Base-by-base conservation (phyloP, 2,113 vertebrate genomes). In the Lichenostomus cassidix region DNA sequence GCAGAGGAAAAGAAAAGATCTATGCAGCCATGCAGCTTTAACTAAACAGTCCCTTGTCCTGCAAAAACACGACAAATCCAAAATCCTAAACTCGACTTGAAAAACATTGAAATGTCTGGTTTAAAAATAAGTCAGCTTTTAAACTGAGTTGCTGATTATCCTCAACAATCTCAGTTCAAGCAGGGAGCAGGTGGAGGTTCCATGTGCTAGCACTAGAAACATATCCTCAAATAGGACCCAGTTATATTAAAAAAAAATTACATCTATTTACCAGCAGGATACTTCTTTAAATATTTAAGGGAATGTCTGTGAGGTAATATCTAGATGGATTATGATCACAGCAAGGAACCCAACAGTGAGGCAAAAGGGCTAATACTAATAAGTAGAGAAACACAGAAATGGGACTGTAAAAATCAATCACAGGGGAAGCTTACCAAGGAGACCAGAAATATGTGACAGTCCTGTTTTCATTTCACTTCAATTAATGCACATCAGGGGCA, bases 101-200 rank as follows among this genome's bases (percentile, higher is more conserved):
- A 3, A 42, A 42, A 23, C 35, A 39, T 4, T 5, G 27, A 56
- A 53, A 65, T 1, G 2, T 80, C 35, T 35, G 50, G 23, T 74
- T 56, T 41, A 65, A 44, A 68, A 0, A 0, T 1, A 13, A 37
- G 11, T 5, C 23, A 24, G 7, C 11, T 53, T 68, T 76, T 39
- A 65, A 74, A 28, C 20, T 2, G 2, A 67, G 29, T 23, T 58
- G 35, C 21, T 50, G 27, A 1, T 17, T 29, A 33, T 46, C 63
- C 11, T 29, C 55, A 41, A 3, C 21, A 22, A 29, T 4, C 14
- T n/a, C 53, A 23, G 0, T 20, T n/a, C 35, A 47, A 60, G 12
- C 62, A 63, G 10, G 49, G 16, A 79, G 15, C 28, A 21, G 8
- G 15, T 7, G 15, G 20, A 73, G 15, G 15, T 37, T 22, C 21